Evolutionary conservation across 2,888 invertebrate genomes (phyloP).

Genomic region (Drosophila tripunctata): DNA sequence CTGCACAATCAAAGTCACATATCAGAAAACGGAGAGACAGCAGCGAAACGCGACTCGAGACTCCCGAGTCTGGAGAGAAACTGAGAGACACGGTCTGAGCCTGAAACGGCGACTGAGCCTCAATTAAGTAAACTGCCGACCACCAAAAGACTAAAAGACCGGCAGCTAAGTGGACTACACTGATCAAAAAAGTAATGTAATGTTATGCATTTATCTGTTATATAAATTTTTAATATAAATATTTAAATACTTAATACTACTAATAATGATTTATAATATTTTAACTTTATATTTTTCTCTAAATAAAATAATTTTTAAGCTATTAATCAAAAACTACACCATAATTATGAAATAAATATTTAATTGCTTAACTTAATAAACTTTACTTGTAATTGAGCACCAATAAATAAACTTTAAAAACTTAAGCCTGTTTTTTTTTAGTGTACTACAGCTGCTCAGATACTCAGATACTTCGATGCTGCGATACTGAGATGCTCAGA

Average conservation of each 20-base stretch:
- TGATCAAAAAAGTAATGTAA: slow-evolving; percentile 1
- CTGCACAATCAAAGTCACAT: slow-evolving; percentile 21
- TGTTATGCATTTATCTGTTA: too few species aligned
- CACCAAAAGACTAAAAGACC: slow-evolving; percentile 56
- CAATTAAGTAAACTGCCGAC: slow-evolving; percentile 67
- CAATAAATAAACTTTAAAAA: too few species aligned
- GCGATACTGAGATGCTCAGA: slow-evolving; percentile 29
- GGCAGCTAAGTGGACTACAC: slow-evolving; percentile 26
- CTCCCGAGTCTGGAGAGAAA: neutral
- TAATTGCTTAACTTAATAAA: too few species aligned
- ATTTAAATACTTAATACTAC: too few species aligned
- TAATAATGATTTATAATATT: too few species aligned
- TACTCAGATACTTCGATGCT: slow-evolving; percentile 12
- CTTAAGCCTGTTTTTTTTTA: too few species aligned
- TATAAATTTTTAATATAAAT: neutral
- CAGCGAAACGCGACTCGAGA: neutral
- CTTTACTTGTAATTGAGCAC: too few species aligned
- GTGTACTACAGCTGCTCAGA: slow-evolving; percentile 28
- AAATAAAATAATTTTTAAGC: neutral
- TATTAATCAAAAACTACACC: too few species aligned
- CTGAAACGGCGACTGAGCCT: slow-evolving; percentile 35
- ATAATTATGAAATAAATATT: too few species aligned
- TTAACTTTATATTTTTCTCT: too few species aligned
- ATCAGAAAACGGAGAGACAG: slow-evolving; percentile 3
- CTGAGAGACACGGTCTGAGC: neutral